Base-by-base conservation (phyloP, 1,140 invertebrate species). In the Drosophila guanche region DNA sequence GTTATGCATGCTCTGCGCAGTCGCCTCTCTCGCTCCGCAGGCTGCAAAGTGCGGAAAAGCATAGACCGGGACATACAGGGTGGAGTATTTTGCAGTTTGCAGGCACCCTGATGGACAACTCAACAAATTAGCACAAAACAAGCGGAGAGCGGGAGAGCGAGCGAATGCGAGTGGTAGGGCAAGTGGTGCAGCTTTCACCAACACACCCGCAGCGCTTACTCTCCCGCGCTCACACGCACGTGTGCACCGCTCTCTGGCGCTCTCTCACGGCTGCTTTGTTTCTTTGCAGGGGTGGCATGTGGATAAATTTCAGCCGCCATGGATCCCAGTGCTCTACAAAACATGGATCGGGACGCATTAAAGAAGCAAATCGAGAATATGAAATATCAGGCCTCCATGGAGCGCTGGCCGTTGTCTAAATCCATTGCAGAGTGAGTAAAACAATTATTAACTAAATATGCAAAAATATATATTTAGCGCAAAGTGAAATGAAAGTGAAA, bases 301-400 rank as follows among this genome's bases (percentile, higher is more conserved):
- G 89, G 89, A 90, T 90, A 81, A 84, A 91, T 86, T 91, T 90
- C 79, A 89, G 88, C 93, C 93, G 93, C 94, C 93, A 96, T 96
- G 95, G 95, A 96, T 94, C 94, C 96, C 95, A 97, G 96, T 96
- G 95, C 96, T 92, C 94, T 97, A 91, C 95, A 96, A 95, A 95
- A 94, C 94, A 98, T 98, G 97, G 97, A 98, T 94, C 97, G 97
- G 94, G 97, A 98, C 95, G 96, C 96, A 94, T 93, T 98, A 93
- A 97, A 97, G 93, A 98, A 98, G 94, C 97, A 98, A 94, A 98
- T 98, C 92, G 97, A 98, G 92, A 98, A 98, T 93, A 97, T 98
- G 96, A 97, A 97, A 93, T 97, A 97, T 93, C 97, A 98, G 92
- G 96, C 96, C 62, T 95, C 96, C 86, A 98, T 98, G 97, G 97